Base-by-base conservation (phyloP, 2,888 invertebrate genomes). In the Furcula furcula region DNA sequence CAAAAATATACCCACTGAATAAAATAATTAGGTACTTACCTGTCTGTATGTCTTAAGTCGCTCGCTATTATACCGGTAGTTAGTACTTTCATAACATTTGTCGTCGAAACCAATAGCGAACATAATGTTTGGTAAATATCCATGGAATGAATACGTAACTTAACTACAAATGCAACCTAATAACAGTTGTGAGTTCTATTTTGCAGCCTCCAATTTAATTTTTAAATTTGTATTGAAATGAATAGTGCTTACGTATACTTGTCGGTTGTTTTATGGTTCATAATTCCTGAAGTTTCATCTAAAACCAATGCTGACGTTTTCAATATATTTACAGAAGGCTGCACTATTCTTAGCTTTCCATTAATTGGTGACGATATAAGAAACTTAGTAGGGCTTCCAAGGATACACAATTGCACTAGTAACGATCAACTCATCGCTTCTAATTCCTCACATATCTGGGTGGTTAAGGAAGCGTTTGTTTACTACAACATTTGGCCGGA, bases 361-460 rank as follows among this genome's bases (percentile, higher is more conserved):
- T 27, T 50, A 25, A 29, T 53, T 12, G 48, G 40, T 28, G 47
- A 57, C 26, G 37, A 23, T 34, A 54, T 57, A 33, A 32, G 41
- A 25, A 20, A 38, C 0, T 14, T 57, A 9, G 41, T 52, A 28
- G 13, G 31, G 9, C 15, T 30, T 2, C 43, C 60, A 12, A 23
- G 29, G n/a, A 2, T 3, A 3, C 28, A 13, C 4, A 53, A 48
- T 12, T 68, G 68, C 30, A 40, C 48, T 3, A 13, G 41, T 13
- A 37, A 31, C 9, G 25, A 26, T 7, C 35, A 40, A 10, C 54
- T 67, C n/a, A 15, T 66, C 6, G 33, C 32, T 11, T 39, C 44
- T 6, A 69, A 69, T 36, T 31, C 36, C 19, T 41, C 69, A n/a
- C 65, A 67, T 30, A 34, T 69, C 19, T 65, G 63, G 65, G 46